phyloP scores from a whole-genome alignment of 2,888 invertebrate species.

The Zeuzera pyrina region DNA sequence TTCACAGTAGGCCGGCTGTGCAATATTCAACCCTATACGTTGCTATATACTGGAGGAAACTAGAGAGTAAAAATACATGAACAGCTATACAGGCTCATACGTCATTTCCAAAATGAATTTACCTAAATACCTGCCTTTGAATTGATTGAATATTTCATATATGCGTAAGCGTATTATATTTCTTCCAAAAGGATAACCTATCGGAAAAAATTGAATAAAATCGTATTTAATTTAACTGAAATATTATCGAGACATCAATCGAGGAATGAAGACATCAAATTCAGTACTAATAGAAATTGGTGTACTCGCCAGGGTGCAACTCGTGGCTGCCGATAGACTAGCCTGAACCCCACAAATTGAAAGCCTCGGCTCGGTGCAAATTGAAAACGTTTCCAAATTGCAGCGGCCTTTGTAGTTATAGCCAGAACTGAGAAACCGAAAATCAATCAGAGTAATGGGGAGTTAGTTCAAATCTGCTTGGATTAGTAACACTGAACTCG shows the following conservation, averaged over 20 bases:
- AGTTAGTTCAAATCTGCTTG: slow-evolving; percentile 54
- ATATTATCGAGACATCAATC: slow-evolving; percentile 1
- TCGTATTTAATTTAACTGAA: too few relatives aligned
- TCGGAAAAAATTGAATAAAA: too few relatives aligned
- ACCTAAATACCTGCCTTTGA: too few relatives aligned
- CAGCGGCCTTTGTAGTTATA: slow-evolving; percentile 63
- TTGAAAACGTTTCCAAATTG: slow-evolving; percentile 62
- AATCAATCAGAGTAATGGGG: slow-evolving; percentile 69
- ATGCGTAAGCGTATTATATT: too few relatives aligned
- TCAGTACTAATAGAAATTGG: slow-evolving; percentile 12
- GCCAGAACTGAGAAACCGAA: slow-evolving; percentile 44
- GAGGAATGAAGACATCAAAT: slow-evolving; percentile 11
- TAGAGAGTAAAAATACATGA: too few relatives aligned
- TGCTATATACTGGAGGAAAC: too few relatives aligned
- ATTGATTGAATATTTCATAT: too few relatives aligned
- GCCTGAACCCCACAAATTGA: slow-evolving; percentile 46
- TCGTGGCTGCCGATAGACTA: slow-evolving; percentile 20
- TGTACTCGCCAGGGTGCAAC: slow-evolving; percentile 3
- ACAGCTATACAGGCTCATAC: too few relatives aligned
- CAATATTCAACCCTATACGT: slow-evolving; percentile 39
- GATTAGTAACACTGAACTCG: slow-evolving; percentile 50
- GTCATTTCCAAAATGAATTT: too few relatives aligned
- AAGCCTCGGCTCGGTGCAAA: slow-evolving; percentile 53
- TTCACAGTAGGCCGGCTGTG: slow-evolving; percentile 40
- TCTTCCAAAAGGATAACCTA: too few relatives aligned